Evolutionary conservation across 2,797 vertebrate species (phyloP).

Genomic region (Muscicapa comitata): DNA sequence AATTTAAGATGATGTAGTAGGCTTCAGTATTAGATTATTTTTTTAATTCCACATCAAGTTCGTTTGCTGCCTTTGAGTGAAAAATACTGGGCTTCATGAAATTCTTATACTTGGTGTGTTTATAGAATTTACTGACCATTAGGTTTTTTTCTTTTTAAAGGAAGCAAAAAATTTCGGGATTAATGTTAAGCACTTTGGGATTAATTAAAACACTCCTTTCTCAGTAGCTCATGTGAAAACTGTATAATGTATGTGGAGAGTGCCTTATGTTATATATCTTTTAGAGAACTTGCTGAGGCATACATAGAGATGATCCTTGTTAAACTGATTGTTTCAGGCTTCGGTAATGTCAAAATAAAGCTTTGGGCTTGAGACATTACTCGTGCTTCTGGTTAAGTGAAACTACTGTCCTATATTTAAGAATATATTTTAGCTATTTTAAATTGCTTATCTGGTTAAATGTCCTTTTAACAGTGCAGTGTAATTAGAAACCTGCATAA

Average conservation of each 20-base stretch:
- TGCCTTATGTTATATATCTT: background rate
- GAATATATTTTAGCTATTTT: background rate
- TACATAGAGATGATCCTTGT: background rate
- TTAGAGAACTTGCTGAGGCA: background rate
- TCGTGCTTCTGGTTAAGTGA: background rate
- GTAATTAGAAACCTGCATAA: background rate
- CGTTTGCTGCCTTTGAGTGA: background rate
- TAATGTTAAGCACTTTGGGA: background rate
- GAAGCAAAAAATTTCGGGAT: background rate
- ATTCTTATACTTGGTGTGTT: background rate
- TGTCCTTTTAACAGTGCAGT: background rate
- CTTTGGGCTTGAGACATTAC: background rate
- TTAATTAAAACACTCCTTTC: background rate
- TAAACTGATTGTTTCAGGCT: background rate
- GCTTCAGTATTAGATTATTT: background rate
- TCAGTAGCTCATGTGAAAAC: background rate
- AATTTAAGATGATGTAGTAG: background rate
- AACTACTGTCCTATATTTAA: background rate
- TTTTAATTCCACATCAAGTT: background rate
- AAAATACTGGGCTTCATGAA: background rate
- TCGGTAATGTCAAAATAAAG: background rate
- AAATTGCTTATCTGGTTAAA: background rate
- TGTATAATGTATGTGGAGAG: background rate
- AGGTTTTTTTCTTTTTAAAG: background rate
- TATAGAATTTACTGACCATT: background rate